Base-by-base conservation (phyloP, 1,140 invertebrate species). In the Tetraneura akinire region DNA sequence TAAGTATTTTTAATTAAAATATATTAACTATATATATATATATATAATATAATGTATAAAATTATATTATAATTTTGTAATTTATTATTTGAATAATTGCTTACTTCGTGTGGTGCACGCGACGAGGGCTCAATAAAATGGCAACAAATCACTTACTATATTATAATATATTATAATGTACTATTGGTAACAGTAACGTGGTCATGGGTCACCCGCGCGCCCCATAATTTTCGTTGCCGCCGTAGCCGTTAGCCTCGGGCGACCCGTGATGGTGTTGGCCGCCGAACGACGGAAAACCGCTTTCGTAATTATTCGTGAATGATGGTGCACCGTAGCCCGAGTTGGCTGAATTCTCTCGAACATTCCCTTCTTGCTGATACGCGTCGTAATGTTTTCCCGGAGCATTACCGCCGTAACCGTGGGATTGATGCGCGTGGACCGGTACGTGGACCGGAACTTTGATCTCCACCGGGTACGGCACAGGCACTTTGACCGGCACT, bases 371-470 rank as follows among this genome's bases (percentile, higher is more conserved):
- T 29, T 83, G 55, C 10, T 42, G 53, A 16, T 47, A 68, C 0
- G 68, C 6, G 23, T 71, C 68, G 13, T 51, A 8, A 13, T 53
- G 10, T 83, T 81, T 26, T 8, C 13, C 13, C 45, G 84, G 83
- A 8, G n/a, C 32, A 37, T 23, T 37, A 37, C 80, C 80, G 53
- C 80, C 80, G 53, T 80, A 57, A 53, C 37, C 84, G 80, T 88
- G 85, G n/a, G 87, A 83, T 16, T 86, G 57, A n/a, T 81, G 82
- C 1, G 88, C 82, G 74, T 88, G 88, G n/a, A 90, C 87, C 16
- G 89, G 90, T 29, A 90, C 86, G 81, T 90, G 90, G 11, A 90
- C 88, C 9, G 82, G 82, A 3, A 82, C 80, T 74, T 80, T 80
- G 4, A 85, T 83, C 82, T 85, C 85, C 0, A 85, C 87, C 0